Base-by-base conservation (phyloP, 2,113 vertebrate genomes). In the Caranx ignobilis region DNA sequence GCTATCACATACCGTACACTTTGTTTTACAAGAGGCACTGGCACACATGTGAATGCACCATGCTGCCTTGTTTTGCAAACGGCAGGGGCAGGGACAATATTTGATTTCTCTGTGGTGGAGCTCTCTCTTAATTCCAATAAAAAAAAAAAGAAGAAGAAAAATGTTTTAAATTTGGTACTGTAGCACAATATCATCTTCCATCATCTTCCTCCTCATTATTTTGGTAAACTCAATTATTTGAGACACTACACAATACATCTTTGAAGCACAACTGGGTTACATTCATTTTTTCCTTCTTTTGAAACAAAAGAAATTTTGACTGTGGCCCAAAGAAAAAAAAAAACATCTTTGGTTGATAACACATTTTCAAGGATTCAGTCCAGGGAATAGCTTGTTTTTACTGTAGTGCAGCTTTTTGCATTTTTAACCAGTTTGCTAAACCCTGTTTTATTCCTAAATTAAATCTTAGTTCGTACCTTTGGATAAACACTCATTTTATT, bases 331-430 rank as follows among this genome's bases (percentile, higher is more conserved):
- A 71, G 34, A 45, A 37, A 7, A 55, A 68, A 5, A 43, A 68
- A 60, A 70, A 43, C 13, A 67, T 86, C 76, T 88, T 89, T 88
- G 74, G 87, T 47, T 73, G 13, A 37, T 4, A 59, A 56, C 43
- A 48, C 48, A 34, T 56, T 71, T 70, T 59, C 37, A 69, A 19
- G 47, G 4, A 2, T 26, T 26, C 26, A 26, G 34, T 41, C 11
- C 31, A 56, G 1, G 13, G 1, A 69, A 31, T 65, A 34, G 3
- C 26, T 16, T 5, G 32, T 59, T 63, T 52, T 21, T 45, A 32
- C 18, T 57, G 6, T n/a, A 12, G 62, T 45, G 45, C 48, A 45
- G 31, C 13, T 2, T 5, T 47, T 63, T n/a, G 10, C 12, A 71
- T 31, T 34, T 79, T 18, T 6, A 15, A 60, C 21, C 21, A 34